Base-by-base conservation (phyloP, 1,140 invertebrate species). In the Ephestia elutella region DNA sequence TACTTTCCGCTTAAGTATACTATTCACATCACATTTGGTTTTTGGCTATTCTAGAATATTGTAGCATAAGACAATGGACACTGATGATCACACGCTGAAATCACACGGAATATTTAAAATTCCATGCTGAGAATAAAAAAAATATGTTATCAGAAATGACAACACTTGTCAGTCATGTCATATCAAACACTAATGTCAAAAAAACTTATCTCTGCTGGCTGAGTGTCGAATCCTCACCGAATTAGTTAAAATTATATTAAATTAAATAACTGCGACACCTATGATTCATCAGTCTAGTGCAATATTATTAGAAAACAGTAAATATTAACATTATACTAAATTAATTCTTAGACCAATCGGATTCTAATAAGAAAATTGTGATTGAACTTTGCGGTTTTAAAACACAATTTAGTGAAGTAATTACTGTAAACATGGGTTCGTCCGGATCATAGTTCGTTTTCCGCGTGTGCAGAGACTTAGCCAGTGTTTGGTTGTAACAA, bases 381-480 rank as follows among this genome's bases (percentile, higher is more conserved):
- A 8, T 49, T 7, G 18, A n/a, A 18, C 38, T 32, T 18, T 13
- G 5, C 19, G 30, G 15, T 54, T 54, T 2, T 44, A 38, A 7
- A 53, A 44, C 38, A 59, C 17, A 13, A 44, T 55, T 57, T 49
- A 20, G 20, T 49, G 54, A 17, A 59, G 32, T 30, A 61, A 49
- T 62, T 59, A 62, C 25, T 60, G 57, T 60, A 66, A 66, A 62
- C 57, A 66, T 66, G 60, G 30, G 54, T 59, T 66, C 32, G 54
- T 48, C 17, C 53, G 13, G 64, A 59, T 66, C 64, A 66, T 62
- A 66, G 64, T 66, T 66, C 64, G 62, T 38, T 62, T 56, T 60
- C 32, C 57, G 51, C 50, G 56, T 56, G 57, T 62, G 57, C 50
- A 51, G 19, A 49, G 60, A 57, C 57, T 57, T 38, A 11, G 54